Base-by-base conservation (phyloP, 2,888 invertebrate genomes). In the Aporophyla nigra region DNA sequence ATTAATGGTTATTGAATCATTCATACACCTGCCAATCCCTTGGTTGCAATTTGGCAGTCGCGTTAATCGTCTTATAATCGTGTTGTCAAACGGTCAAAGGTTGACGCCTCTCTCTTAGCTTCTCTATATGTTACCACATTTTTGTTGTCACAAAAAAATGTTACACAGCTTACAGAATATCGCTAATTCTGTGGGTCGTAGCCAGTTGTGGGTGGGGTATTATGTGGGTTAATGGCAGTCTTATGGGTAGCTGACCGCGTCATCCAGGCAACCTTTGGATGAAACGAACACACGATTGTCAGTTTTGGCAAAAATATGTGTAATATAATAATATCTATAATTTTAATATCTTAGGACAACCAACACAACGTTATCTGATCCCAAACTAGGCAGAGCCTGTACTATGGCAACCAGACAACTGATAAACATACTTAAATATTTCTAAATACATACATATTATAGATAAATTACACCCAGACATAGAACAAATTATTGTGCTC, bases 1-100 rank as follows among this genome's bases (percentile, higher is more conserved):
- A 69, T 74, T 19, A 68, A 83, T 84, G 69, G 6, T 61, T 40
- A 81, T 81, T 62, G 76, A 76, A 76, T 76, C 70, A 83, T 68
- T 66, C 58, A 65, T 56, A 33, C 71, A 53, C 21, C 40, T 84
- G 83, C 81, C 81, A 84, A 81, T 78, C 70, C 12, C 56, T 46
- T 71, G 56, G 14, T 71, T 80, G 53, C 67, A 67, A 51, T 53
- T 81, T 83, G 85, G 70, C 83, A 83, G 40, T 61, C 53, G 53
- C 62, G 7, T 51, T 71, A n/a, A 70, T 73, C n/a, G 10, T 59
- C 40, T 49, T 68, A 46, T 65, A 80, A 61, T 59, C 27, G 27
- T 49, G 40, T 46, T 12, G 43, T n/a, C 19, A 56, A 56, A 24
- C 40, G 53, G 16, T 66, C 67, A 72, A 72, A 72, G 59, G 54